phyloP scores from a whole-genome alignment of 1,140 invertebrate species.

The Aphaenogaster floridana region DNA sequence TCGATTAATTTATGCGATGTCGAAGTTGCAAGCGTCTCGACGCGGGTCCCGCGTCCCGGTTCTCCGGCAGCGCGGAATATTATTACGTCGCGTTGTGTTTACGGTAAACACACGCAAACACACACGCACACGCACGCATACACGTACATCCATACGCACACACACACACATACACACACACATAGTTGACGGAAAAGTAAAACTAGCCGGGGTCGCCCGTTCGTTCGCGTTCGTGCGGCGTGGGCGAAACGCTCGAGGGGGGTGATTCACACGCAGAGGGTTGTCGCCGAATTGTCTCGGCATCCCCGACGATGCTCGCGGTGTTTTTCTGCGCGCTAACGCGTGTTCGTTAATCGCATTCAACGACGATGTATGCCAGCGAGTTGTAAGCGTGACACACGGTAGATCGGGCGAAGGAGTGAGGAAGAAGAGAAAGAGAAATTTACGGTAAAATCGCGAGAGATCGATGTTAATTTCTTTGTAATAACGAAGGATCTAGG shows the following conservation, averaged over 20 bases:
- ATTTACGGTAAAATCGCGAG: background rate
- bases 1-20: constrained; percentile 45
- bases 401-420: background rate
- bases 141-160: background rate
- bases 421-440: background rate
- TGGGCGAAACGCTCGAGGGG: background rate
- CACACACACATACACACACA: background rate
- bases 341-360: constrained; percentile 42
- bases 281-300: constrained; percentile 65
- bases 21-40: background rate
- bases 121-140: background rate
- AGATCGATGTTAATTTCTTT: constrained; percentile 9
- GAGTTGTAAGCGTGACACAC: background rate
- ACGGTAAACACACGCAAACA: constrained; percentile 55
- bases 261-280: constrained; percentile 33
- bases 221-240: background rate
- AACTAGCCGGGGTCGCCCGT: constrained; percentile 12
- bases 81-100: constrained; percentile 67
- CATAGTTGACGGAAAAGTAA: constrained; percentile 28
- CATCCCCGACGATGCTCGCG: background rate
- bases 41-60: background rate
- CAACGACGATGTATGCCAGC: constrained; percentile 8
- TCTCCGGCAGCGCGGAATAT: constrained; percentile 9
- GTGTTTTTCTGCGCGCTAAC: constrained; percentile 47
- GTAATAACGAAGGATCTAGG: background rate